A percentile compares a stretch with the other conserved stretches of the same genome.
Evolutionary conservation across 2,113 vertebrate genomes (phyloP).

Genomic region (Balaeniceps rex): DNA sequence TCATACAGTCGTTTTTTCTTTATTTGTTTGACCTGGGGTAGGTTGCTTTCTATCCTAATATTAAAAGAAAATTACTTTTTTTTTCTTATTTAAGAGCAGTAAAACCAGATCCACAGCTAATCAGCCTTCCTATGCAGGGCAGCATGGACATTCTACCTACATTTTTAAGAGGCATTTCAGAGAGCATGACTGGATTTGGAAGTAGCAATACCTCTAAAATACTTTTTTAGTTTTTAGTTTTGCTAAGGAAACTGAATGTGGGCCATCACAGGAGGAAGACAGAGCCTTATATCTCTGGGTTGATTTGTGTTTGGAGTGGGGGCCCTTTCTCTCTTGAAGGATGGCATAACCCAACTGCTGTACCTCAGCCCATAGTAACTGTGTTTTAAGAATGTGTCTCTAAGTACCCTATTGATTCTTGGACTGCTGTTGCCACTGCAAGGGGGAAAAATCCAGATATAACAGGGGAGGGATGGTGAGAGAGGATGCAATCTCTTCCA

Average conservation of each 20-base stretch:
- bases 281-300: background rate
- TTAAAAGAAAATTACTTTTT: background rate
- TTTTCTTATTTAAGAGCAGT: background rate
- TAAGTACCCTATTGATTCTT: background rate
- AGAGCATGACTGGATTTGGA: background rate
- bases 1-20: background rate
- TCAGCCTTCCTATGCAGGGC: background rate
- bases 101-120: background rate
- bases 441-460: background rate
- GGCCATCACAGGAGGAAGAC: background rate
- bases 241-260: background rate
- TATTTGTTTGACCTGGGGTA: background rate
- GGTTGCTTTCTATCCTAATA: background rate
- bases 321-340: background rate
- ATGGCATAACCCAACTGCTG: background rate
- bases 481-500: background rate
- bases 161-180: background rate
- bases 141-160: background rate
- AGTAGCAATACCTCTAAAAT: background rate
- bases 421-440: background rate
- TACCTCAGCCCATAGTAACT: background rate
- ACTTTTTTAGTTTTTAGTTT: no score
- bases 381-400: background rate
- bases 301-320: background rate
- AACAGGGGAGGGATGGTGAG: background rate